These are phyloP conservation scores for Hermaeophaga mercurialis DNA, from an alignment of 2,888 invertebrate species.

Conservation along the genomic window DNA sequence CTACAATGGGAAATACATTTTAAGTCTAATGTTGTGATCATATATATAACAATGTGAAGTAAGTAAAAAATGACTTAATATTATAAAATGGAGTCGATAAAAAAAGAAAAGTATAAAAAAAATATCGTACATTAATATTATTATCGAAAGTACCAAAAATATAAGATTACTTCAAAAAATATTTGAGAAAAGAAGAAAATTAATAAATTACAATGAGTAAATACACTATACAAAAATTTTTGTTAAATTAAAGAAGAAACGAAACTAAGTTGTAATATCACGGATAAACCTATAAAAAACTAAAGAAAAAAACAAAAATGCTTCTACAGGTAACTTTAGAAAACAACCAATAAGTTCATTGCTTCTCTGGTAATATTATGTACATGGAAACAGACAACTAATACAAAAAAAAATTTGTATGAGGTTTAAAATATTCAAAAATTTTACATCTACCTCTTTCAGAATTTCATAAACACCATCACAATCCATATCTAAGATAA, in stretches of 20 bases:
- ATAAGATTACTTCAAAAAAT: no score
- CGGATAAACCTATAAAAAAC: no score
- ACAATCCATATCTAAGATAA: slow-evolving; percentile 34
- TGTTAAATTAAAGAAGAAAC: no score
- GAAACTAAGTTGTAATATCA: no score
- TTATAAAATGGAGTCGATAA: background rate
- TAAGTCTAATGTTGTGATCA: background rate
- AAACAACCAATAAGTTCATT: background rate
- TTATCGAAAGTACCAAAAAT: no score
- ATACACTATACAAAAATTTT: no score
- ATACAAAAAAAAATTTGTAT: background rate
- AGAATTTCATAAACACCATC: slow-evolving; percentile 21
- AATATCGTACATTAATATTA: no score
- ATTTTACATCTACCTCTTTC: slow-evolving; percentile 21
- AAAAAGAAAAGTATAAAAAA: no score
- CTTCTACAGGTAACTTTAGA: background rate
- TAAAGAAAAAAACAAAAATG: no score
- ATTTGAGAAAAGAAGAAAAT: no score
- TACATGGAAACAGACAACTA: background rate
- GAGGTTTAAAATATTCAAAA: background rate
- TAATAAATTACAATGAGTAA: no score
- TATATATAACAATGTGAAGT: background rate
- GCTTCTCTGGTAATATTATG: no score
- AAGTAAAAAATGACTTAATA: background rate
- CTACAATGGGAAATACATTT: background rate